phyloP scores from a whole-genome alignment of 2,113 vertebrate genomes.

The Tiliqua scincoides region DNA sequence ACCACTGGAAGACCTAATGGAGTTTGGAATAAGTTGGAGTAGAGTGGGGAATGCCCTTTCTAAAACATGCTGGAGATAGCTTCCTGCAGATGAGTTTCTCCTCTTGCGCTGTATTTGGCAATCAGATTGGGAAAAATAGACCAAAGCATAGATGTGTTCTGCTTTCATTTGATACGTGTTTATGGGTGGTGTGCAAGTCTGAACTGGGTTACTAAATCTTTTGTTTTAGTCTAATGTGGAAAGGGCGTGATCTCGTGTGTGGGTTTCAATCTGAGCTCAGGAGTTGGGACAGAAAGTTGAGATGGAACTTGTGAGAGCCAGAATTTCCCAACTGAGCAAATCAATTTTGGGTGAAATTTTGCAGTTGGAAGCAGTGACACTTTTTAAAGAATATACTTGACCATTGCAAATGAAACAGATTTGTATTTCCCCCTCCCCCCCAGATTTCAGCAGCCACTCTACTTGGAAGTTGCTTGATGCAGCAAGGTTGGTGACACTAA shows the following conservation, averaged over 20 bases:
- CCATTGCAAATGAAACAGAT: too few species aligned
- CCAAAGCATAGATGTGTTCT: neutral
- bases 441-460: too few species aligned
- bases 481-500: too few species aligned
- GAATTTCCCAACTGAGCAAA: too few species aligned
- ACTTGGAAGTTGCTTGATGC: too few species aligned
- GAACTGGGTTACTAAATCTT: neutral
- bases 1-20: neutral
- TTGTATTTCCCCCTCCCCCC: too few species aligned
- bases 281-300: neutral
- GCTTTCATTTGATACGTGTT: too few species aligned
- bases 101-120: neutral
- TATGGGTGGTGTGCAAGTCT: neutral
- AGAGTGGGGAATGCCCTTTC: constrained; percentile 45
- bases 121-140: neutral
- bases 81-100: too few species aligned
- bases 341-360: too few species aligned
- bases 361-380: too few species aligned
- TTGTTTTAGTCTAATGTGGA: neutral
- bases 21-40: neutral
- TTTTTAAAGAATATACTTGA: too few species aligned
- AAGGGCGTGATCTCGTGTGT: neutral
- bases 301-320: neutral
- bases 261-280: neutral
- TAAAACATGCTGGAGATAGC: too few species aligned